phyloP scores from a whole-genome alignment of 1,140 invertebrate genomes.

The Ephestia elutella region DNA sequence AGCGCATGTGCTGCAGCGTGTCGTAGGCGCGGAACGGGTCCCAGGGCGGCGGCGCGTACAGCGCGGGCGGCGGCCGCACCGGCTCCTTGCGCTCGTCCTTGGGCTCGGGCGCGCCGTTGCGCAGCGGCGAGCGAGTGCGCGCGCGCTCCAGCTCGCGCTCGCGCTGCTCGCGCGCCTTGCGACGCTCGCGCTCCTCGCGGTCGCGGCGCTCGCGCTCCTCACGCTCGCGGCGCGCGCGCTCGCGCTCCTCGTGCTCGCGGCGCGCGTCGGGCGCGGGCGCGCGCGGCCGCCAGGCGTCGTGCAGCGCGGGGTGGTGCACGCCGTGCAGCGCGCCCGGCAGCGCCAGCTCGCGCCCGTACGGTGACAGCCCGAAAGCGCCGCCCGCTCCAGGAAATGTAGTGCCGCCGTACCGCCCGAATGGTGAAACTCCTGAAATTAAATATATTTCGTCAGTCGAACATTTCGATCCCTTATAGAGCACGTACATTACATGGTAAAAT shows the following conservation, averaged over 20 bases:
- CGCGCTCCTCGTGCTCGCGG: constrained; percentile 78
- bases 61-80: constrained; percentile 73
- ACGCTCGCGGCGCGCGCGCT: constrained; percentile 79
- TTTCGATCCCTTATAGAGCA: not conserved
- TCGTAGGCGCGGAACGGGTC: constrained; percentile 80
- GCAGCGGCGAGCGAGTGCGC: constrained; percentile 81
- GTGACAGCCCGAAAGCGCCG: constrained; percentile 78
- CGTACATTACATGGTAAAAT: too few relatives aligned
- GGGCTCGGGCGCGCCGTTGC: constrained; percentile 76
- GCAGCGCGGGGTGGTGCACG: constrained; percentile 56
- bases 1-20: constrained; percentile 79
- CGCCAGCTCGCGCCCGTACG: constrained; percentile 79
- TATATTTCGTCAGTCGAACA: not conserved
- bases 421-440: constrained; percentile 78
- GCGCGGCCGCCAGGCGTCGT: constrained; percentile 67
- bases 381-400: constrained; percentile 75
- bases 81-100: constrained; percentile 74
- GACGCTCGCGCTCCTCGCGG: constrained; percentile 74
- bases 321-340: constrained; percentile 59
- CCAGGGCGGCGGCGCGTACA: constrained; percentile 76
- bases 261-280: constrained; percentile 71
- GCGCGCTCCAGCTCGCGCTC: constrained; percentile 69
- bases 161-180: constrained; percentile 56
- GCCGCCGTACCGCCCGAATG: constrained; percentile 84
- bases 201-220: constrained; percentile 83